Conservation (phyloP, 2,888 invertebrate species). For the Polylopha cassiicola region DNA sequence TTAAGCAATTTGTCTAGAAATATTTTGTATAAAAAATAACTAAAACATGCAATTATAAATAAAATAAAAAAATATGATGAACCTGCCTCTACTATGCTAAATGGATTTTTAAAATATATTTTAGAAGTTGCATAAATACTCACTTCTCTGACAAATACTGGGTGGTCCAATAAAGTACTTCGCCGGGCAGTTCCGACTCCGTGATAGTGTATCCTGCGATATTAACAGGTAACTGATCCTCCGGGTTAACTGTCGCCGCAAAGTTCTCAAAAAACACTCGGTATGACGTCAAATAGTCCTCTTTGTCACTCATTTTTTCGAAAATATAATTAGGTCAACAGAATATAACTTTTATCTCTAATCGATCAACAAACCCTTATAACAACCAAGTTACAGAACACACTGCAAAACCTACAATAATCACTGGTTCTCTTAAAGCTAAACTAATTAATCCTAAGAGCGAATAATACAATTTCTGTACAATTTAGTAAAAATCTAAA, state of each 20-base stretch:
- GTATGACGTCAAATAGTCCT: constrained; percentile 83
- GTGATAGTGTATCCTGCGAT: constrained; percentile 82
- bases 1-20: too few relatives aligned
- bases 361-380: constrained; percentile 45
- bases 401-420: constrained; percentile 19
- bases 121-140: constrained; percentile 49
- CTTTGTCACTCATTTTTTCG: constrained; percentile 76
- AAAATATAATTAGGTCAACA: constrained; percentile 26
- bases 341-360: constrained; percentile 33
- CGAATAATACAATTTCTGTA: constrained; percentile 28
- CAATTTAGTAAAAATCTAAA: constrained; percentile 51
- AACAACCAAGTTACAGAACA: constrained; percentile 10
- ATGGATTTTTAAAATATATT: constrained; percentile 24
- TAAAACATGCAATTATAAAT: too few relatives aligned
- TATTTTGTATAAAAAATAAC: too few relatives aligned
- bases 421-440: constrained; percentile 32
- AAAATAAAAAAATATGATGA: too few relatives aligned
- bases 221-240: constrained; percentile 85
- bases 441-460: constrained; percentile 32
- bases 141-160: constrained; percentile 87
- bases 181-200: constrained; percentile 83
- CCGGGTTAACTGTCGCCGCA: constrained; percentile 81
- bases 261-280: constrained; percentile 85
- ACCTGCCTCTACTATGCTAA: not conserved
- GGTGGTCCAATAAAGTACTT: constrained; percentile 85